Percentiles rank a stretch among this genome's conserved stretches.
Conservation (phyloP, 2,888 invertebrate genomes). For the Melolontha melolontha region DNA sequence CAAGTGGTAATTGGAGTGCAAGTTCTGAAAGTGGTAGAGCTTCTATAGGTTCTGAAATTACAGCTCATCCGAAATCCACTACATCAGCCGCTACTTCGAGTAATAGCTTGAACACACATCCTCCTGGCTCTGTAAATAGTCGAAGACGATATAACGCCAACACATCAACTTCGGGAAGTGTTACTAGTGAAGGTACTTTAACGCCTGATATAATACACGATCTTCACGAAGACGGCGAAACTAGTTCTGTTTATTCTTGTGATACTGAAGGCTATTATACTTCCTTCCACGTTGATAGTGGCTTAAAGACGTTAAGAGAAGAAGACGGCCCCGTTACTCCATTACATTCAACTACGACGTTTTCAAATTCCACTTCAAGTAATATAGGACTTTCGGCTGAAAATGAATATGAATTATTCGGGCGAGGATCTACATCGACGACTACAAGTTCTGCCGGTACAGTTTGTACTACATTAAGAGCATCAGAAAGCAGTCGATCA, state of each 20-base stretch:
- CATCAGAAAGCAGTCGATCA: slow-evolving; percentile 74
- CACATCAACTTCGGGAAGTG: slow-evolving; percentile 84
- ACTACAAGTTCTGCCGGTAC: slow-evolving; percentile 93
- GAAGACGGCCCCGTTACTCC: slow-evolving; percentile 80
- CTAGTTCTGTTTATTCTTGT: slow-evolving; percentile 92
- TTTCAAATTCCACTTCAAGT: slow-evolving; percentile 78
- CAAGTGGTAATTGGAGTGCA: slow-evolving; percentile 95
- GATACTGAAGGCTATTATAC: slow-evolving; percentile 99
- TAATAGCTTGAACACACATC: slow-evolving; percentile 75
- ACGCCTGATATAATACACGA: slow-evolving; percentile 87
- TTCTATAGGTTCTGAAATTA: slow-evolving; percentile 86
- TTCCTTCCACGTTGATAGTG: slow-evolving; percentile 96
- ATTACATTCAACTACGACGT: slow-evolving; percentile 77
- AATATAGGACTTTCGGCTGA: slow-evolving; percentile 81
- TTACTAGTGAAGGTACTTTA: slow-evolving; percentile 86
- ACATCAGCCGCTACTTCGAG: slow-evolving; percentile 77
- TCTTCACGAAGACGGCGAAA: slow-evolving; percentile 86
- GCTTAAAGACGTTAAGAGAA: slow-evolving; percentile 86
- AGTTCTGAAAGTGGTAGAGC: slow-evolving; percentile 90
- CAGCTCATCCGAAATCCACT: slow-evolving; percentile 78
- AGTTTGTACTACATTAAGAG: slow-evolving; percentile 85
- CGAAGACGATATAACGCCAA: slow-evolving; percentile 74
- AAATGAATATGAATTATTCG: slow-evolving; percentile 91
- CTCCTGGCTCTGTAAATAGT: slow-evolving; percentile 78
- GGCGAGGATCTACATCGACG: slow-evolving; percentile 91